Percentiles rank a stretch among this genome's conserved stretches.
Evolutionary conservation across 2,888 invertebrate species (phyloP).

Genomic region (Balanococcus diminutus): DNA sequence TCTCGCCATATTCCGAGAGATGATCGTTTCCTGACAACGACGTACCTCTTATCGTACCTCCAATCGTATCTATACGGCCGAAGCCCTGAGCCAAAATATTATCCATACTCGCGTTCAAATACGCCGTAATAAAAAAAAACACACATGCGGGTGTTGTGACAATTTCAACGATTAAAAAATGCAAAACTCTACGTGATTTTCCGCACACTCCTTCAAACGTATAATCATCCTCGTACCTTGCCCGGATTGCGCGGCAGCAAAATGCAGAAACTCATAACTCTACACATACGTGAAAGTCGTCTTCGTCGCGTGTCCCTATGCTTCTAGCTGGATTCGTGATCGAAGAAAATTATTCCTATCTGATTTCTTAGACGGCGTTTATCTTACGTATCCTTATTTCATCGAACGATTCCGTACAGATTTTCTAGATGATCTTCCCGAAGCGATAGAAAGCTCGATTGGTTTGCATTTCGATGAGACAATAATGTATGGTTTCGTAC

Average conservation of each 20-base stretch:
- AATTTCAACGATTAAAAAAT: conserved; percentile 47
- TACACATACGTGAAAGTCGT: conserved; percentile 3
- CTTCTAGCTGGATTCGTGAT: not conserved
- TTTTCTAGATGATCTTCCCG: not conserved
- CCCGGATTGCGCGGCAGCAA: not conserved
- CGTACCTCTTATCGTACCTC: not conserved
- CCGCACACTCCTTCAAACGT: not conserved
- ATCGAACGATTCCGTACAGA: not conserved
- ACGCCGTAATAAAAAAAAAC: not conserved
- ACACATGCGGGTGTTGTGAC: conserved; percentile 50
- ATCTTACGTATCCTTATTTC: not conserved
- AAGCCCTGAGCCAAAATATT: not conserved
- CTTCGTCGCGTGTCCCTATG: not conserved
- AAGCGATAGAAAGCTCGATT: too few relatives aligned
- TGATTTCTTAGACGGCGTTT: not conserved
- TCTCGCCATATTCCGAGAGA: not conserved
- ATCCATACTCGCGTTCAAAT: not conserved
- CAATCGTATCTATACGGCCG: not conserved
- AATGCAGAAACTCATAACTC: not conserved
- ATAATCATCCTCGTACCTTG: too few relatives aligned
- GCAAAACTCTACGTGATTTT: conserved; percentile 25
- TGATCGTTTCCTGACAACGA: conserved; percentile 28
- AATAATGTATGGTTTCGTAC: too few relatives aligned
- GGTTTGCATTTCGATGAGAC: too few relatives aligned
- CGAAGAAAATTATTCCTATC: not conserved